These are phyloP conservation scores for Rhynchotus rufescens DNA, from an alignment of 2,797 vertebrate species.

Conservation along the genomic window DNA sequence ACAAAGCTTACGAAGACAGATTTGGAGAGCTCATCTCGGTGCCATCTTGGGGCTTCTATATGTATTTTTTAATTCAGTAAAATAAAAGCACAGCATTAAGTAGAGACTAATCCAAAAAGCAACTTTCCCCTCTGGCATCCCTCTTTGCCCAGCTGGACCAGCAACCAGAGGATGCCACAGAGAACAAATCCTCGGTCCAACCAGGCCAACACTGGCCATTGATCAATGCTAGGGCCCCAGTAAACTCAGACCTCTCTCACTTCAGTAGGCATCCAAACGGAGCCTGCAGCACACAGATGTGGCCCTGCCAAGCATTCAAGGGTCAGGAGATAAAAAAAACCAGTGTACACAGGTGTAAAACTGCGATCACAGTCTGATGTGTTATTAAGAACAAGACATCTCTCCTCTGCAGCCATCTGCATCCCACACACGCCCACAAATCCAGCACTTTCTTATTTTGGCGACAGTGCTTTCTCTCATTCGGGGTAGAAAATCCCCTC, in stretches of 20 bases:
- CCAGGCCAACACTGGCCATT: accelerated
- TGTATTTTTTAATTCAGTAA: neutral
- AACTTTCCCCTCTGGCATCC: neutral
- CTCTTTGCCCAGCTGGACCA: neutral
- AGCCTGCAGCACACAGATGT: neutral
- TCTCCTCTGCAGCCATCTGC: constrained; percentile 19
- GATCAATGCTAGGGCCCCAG: accelerated
- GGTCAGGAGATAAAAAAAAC: accelerated
- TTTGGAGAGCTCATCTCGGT: neutral
- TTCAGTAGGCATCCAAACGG: neutral
- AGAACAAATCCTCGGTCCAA: accelerated
- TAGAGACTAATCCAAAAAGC: neutral
- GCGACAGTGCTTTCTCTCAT: neutral
- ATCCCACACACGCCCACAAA: constrained; percentile 3
- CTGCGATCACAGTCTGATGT: accelerated
- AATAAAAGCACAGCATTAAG: accelerated
- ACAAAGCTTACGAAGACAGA: neutral
- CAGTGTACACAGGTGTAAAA: neutral
- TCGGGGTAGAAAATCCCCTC: neutral
- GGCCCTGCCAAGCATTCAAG: neutral
- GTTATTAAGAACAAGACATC: constrained; percentile 24
- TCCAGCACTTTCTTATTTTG: neutral
- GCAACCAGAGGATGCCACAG: no score
- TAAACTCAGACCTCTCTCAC: accelerated
- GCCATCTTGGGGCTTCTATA: neutral